These are phyloP conservation scores for Ichneumoninae sp. DNA, from an alignment of 2,888 invertebrate species.

Conservation along the genomic window DNA sequence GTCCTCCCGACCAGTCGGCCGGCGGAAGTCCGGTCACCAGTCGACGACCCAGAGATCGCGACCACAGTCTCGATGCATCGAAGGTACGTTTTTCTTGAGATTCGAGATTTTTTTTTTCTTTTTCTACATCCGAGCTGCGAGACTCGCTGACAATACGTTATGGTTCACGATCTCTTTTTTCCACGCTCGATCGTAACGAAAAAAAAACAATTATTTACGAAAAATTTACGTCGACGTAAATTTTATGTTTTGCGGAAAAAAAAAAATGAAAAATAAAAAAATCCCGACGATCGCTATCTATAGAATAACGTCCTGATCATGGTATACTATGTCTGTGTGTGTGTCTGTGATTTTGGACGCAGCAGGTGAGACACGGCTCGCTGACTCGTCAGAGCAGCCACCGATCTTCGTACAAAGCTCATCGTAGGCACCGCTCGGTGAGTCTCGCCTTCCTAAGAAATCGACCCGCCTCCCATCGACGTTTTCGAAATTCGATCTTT, in stretches of 20 bases:
- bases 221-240: not conserved
- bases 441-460: conserved; percentile 83
- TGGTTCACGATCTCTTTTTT: not conserved
- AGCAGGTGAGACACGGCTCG: conserved; percentile 90
- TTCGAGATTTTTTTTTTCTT: not conserved
- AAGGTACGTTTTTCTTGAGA: conserved; percentile 76
- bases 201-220: not conserved
- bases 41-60: conserved; percentile 83
- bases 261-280: not conserved
- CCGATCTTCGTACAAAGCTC: conserved; percentile 88
- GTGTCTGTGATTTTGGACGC: conserved; percentile 83
- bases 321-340: conserved; percentile 63
- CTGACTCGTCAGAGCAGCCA: conserved; percentile 88
- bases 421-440: conserved; percentile 90
- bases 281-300: not conserved
- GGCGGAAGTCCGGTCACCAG: conserved; percentile 83
- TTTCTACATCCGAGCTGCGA: not conserved
- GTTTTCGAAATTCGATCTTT: conserved; percentile 48
- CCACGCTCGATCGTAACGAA: not conserved
- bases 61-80: conserved; percentile 83
- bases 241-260: not conserved
- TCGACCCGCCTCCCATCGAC: conserved; percentile 48
- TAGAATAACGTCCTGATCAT: conserved; percentile 12
- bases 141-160: not conserved
- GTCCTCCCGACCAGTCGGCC: conserved; percentile 82